These are phyloP conservation scores for Atta cephalotes DNA, from an alignment of 1,140 invertebrate genomes.

Conservation along the genomic window DNA sequence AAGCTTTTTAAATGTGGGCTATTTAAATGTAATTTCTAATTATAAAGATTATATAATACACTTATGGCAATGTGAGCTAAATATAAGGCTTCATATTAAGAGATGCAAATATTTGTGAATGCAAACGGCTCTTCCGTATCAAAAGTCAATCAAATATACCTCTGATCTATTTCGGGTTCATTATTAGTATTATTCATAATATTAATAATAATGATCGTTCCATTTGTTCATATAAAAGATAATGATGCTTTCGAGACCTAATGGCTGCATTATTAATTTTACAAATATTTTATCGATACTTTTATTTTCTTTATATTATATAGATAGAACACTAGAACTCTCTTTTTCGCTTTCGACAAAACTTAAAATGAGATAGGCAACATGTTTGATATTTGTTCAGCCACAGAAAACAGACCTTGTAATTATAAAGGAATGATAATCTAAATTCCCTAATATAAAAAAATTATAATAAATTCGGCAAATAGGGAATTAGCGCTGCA, in stretches of 20 bases:
- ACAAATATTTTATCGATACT: not conserved
- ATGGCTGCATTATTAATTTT: not conserved
- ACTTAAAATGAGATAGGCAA: no score
- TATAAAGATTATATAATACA: not conserved
- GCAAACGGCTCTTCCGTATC: slow-evolving; percentile 2
- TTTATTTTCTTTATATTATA: not conserved
- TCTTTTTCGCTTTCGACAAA: no score
- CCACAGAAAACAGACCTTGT: no score
- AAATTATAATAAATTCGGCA: no score
- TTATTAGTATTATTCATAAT: not conserved
- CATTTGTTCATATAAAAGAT: not conserved
- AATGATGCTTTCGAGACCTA: not conserved
- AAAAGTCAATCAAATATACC: slow-evolving; percentile 9
- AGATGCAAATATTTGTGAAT: slow-evolving; percentile 44
- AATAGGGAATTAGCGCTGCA: no score
- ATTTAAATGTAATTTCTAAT: not conserved
- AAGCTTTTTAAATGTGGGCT: not conserved
- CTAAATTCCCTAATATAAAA: no score
- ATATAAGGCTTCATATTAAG: not conserved
- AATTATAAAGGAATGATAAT: no score
- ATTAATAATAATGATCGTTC: not conserved
- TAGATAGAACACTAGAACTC: no score
- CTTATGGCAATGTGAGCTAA: not conserved
- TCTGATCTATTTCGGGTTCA: not conserved
- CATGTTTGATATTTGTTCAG: no score